Evolutionary conservation across 2,113 vertebrate species (phyloP).

Genomic region (Lepus timidus): DNA sequence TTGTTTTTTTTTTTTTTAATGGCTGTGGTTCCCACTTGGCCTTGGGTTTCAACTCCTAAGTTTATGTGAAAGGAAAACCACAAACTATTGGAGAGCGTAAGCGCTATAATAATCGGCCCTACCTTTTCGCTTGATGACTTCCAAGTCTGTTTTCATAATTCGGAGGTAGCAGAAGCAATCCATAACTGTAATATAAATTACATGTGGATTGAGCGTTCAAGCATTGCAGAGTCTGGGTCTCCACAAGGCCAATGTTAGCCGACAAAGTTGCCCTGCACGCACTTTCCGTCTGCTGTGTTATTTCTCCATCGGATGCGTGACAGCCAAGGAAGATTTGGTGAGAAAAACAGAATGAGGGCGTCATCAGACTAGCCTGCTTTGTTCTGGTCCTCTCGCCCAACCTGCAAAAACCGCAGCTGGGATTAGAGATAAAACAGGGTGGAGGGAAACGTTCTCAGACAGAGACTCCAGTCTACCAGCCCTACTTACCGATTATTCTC

Average conservation of each 20-base stretch:
- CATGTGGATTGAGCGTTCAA: conserved; percentile 27
- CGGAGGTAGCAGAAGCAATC: conserved; percentile 77
- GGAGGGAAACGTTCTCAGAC: not conserved
- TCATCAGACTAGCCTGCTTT: not conserved
- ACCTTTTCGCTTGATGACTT: conserved; percentile 64
- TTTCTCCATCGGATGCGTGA: conserved; percentile 36
- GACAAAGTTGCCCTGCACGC: not conserved
- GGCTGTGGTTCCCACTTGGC: conserved; percentile 71
- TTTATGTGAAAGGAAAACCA: conserved; percentile 78
- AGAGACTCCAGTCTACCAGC: conserved; percentile 19
- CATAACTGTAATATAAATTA: conserved; percentile 74
- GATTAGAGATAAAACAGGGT: conserved; percentile 32
- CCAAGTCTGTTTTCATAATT: conserved; percentile 76
- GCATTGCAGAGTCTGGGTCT: not conserved
- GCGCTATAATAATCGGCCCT: conserved; percentile 22
- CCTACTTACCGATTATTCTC: conserved; percentile 37
- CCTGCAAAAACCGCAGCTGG: not conserved
- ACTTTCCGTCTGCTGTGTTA: not conserved
- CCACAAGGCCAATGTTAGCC: not conserved
- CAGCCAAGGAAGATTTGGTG: not conserved
- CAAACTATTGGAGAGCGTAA: conserved; percentile 72
- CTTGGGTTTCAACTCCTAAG: conserved; percentile 66
- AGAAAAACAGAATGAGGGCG: conserved; percentile 40
- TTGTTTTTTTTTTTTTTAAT: conserved; percentile 52
- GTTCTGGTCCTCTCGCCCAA: not conserved